Conservation (phyloP, 1,140 invertebrate species). For the Zaprionus gabonicus region DNA sequence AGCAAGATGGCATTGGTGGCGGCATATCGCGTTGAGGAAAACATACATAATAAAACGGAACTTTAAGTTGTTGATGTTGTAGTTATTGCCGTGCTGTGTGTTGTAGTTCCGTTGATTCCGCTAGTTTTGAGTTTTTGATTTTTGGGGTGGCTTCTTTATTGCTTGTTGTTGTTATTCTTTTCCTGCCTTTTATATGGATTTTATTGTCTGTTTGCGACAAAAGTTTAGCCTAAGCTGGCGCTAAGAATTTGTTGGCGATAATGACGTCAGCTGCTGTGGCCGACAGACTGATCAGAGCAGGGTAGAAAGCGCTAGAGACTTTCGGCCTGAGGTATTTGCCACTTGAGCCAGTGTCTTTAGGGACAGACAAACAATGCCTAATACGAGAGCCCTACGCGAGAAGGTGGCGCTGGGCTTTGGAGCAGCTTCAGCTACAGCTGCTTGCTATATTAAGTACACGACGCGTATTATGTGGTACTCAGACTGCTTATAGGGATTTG, state of each 20-base stretch:
- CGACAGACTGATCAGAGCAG: conserved; percentile 19
- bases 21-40: background rate
- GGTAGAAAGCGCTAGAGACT: background rate
- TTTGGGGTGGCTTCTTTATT: conserved; percentile 42
- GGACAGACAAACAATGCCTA: conserved; percentile 33
- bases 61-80: conserved; percentile 49
- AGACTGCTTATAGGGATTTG: conserved; percentile 71
- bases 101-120: conserved; percentile 45
- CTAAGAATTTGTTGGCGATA: conserved; percentile 33
- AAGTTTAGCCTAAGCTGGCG: conserved; percentile 58
- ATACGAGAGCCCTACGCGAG: background rate
- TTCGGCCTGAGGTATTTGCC: conserved; percentile 36
- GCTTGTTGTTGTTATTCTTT: conserved; percentile 26
- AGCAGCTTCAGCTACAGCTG: conserved; percentile 14
- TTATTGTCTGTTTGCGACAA: conserved; percentile 39
- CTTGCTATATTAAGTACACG: conserved; percentile 27
- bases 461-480: conserved; percentile 72
- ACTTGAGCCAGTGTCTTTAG: conserved; percentile 35
- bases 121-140: conserved; percentile 75
- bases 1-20: conserved; percentile 24
- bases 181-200: conserved; percentile 19
- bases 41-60: conserved; percentile 68
- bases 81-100: conserved; percentile 16
- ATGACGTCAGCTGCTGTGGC: conserved; percentile 62
- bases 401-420: background rate